Percentiles rank a stretch among this genome's conserved stretches.
Conservation (phyloP, 2,888 invertebrate species). For the Marasmarcha lunaedactyla region DNA sequence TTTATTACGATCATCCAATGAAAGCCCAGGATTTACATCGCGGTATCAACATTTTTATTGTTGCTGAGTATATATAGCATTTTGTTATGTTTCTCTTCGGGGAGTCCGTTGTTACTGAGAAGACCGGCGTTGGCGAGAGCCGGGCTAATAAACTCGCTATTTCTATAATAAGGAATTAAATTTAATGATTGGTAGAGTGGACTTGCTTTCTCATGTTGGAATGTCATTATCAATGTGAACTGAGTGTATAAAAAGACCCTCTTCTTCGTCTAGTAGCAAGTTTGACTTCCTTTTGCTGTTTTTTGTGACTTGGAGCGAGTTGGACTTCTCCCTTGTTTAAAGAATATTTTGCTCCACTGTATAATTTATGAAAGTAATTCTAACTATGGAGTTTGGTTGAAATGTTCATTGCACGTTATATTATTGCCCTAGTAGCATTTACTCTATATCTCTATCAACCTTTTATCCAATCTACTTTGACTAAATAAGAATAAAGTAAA, state of each 20-base stretch:
- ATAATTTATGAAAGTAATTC: too few relatives aligned
- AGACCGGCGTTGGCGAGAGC: slow-evolving; percentile 60
- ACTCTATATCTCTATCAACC: too few relatives aligned
- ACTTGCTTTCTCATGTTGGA: slow-evolving; percentile 34
- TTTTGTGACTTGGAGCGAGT: not conserved
- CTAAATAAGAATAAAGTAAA: too few relatives aligned
- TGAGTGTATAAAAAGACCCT: slow-evolving; percentile 34
- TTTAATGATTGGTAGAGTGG: slow-evolving; percentile 50
- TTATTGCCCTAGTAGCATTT: too few relatives aligned
- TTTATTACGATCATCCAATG: slow-evolving; percentile 29
- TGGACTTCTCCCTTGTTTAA: too few relatives aligned
- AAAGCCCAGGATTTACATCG: slow-evolving; percentile 24
- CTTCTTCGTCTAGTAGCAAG: slow-evolving; percentile 61
- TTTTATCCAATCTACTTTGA: too few relatives aligned
- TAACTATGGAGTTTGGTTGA: too few relatives aligned
- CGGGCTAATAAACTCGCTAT: slow-evolving; percentile 57
- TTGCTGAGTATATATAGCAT: slow-evolving; percentile 17
- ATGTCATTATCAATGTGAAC: slow-evolving; percentile 21
- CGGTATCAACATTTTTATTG: slow-evolving; percentile 29
- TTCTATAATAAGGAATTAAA: slow-evolving; percentile 24
- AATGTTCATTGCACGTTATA: too few relatives aligned
- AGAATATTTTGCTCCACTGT: too few relatives aligned
- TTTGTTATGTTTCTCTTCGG: slow-evolving; percentile 14
- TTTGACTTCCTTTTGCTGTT: slow-evolving; percentile 47
- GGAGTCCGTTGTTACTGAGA: slow-evolving; percentile 63